Conservation (phyloP, 2,888 invertebrate species). For the Tiphia femorata region DNA sequence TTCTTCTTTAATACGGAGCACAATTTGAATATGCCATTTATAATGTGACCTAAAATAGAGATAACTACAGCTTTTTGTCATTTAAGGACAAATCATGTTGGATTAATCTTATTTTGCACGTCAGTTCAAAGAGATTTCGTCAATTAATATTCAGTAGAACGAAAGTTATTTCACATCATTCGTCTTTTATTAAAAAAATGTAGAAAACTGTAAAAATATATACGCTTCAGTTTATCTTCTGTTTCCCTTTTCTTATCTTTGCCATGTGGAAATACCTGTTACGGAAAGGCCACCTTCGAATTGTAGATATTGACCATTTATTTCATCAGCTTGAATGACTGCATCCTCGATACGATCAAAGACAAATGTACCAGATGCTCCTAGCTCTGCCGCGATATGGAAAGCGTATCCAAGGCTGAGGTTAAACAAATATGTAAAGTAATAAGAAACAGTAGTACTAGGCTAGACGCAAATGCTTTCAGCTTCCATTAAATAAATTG, state of each 20-base stretch:
- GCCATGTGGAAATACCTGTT: conserved; percentile 70
- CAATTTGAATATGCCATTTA: conserved; percentile 76
- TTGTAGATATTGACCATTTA: conserved; percentile 87
- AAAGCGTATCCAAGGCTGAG: conserved; percentile 86
- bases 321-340: conserved; percentile 95
- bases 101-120: too few relatives aligned
- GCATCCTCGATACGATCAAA: conserved; percentile 89
- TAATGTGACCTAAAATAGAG: conserved; percentile 70
- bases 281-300: conserved; percentile 92
- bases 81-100: not conserved
- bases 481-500: conserved; percentile 18
- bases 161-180: too few relatives aligned
- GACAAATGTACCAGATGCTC: conserved; percentile 76
- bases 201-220: conserved; percentile 10
- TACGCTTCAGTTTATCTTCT: not conserved
- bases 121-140: conserved; percentile 23
- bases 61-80: conserved; percentile 2
- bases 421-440: conserved; percentile 7
- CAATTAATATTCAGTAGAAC: conserved; percentile 49
- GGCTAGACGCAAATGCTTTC: not conserved
- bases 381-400: conserved; percentile 82
- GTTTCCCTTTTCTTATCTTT: not conserved
- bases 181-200: too few relatives aligned
- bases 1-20: conserved; percentile 75
- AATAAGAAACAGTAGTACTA: conserved; percentile 3